Base-by-base conservation (phyloP, 1,140 invertebrate species). In the Drosophila saltans region DNA sequence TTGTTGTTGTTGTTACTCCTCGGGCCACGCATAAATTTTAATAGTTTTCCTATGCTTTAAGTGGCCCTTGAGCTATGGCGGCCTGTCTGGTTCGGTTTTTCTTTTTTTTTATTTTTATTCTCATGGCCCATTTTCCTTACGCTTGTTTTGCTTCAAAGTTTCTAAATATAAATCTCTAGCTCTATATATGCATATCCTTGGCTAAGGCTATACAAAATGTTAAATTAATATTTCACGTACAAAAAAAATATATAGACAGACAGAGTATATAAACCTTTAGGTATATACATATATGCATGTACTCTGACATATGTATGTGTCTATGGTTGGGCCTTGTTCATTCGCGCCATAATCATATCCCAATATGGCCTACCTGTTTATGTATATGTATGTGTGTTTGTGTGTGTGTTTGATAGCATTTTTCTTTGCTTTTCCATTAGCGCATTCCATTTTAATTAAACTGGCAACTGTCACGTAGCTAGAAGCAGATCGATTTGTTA, bases 401-500 rank as follows among this genome's bases (percentile, higher is more conserved):
- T 71, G 67, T 40, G 70, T 61, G 67, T 58, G 66, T 60, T 26
- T 40, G 39, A 36, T 36, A 33, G 36, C 26, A 41, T 56, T 62
- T 45, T 68, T 56, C 26, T 67, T 66, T 39, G 60, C 60, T 70
- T 76, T 79, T 81, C 75, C 78, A 84, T 78, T 81, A 72, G 78
- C 71, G 75, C 69, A 76, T 88, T 82, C 72, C 75, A 77, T 82
- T 88, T 82, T 86, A 86, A 86, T 86, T 86, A 86, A 82, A 72
- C 66, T 77, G 82, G 72, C 67, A 86, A 88, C 72, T 85, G 75
- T 82, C 83, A 88, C 80, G 82, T 82, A 86, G 65, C 69, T 60
- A 40, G 26, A 71, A 40, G 21, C 57, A 66, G 68, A 73, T 85
- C 83, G 80, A 82, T 86, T 82, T 83, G 74, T 88, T 75, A 52